These are phyloP conservation scores for Acanthosepion lycidas DNA, from an alignment of 2,888 invertebrate genomes.

Conservation along the genomic window DNA sequence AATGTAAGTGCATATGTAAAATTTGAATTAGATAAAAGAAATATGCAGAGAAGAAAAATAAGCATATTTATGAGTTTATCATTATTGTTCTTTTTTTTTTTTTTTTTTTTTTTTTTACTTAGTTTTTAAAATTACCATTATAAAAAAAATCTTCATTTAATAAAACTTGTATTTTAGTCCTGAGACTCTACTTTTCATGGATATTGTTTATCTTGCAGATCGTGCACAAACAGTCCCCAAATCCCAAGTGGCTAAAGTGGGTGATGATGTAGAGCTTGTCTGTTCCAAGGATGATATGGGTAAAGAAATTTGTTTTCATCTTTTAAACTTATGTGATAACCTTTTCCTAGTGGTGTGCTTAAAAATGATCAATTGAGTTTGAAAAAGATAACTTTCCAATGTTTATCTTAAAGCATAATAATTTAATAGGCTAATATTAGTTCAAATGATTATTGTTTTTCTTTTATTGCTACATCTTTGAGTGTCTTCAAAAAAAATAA, in stretches of 20 bases:
- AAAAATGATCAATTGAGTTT: not conserved
- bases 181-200: not conserved
- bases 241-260: conserved; percentile 41
- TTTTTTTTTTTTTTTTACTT: not conserved
- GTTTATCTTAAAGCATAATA: not conserved
- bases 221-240: conserved; percentile 24
- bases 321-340: too few relatives aligned
- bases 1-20: too few relatives aligned
- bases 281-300: conserved; percentile 42
- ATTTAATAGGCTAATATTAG: not conserved
- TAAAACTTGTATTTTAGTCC: not conserved
- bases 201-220: not conserved
- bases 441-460: not conserved
- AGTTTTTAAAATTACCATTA: not conserved
- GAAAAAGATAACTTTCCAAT: not conserved
- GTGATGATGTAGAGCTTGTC: conserved; percentile 45
- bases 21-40: not conserved
- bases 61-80: not conserved
- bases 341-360: not conserved
- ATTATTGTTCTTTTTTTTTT: not conserved
- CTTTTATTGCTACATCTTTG: not conserved
- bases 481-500: not conserved
- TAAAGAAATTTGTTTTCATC: not conserved
- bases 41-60: not conserved
- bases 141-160: not conserved